phyloP scores from a whole-genome alignment of 2,888 invertebrate species.

The Ferdinandea cuprea region DNA sequence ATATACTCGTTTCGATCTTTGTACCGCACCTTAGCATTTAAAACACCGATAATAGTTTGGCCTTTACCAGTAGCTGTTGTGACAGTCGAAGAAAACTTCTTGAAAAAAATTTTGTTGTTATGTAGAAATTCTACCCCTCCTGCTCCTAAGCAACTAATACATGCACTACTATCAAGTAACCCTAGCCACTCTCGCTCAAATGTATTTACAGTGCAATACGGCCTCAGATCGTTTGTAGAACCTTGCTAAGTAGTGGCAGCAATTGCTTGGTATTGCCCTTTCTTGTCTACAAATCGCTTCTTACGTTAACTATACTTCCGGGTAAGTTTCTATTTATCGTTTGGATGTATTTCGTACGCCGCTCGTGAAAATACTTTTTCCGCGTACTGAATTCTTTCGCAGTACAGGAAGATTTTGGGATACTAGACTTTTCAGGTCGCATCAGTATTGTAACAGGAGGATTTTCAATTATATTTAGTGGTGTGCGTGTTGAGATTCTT shows the following conservation, averaged over 20 bases:
- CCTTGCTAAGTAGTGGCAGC: conserved; percentile 2
- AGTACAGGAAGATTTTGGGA: background rate
- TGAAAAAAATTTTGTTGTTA: background rate
- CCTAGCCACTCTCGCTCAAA: conserved; percentile 3
- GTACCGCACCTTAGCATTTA: background rate
- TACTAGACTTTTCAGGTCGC: background rate
- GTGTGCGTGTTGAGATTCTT: background rate
- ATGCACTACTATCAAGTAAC: conserved; percentile 1
- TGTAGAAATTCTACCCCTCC: background rate
- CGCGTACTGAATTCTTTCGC: no score
- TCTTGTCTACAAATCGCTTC: conserved; percentile 4
- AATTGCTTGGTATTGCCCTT: conserved; percentile 10
- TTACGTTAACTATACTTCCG: background rate
- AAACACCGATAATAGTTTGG: background rate
- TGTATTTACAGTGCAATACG: background rate
- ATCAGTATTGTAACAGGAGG: background rate
- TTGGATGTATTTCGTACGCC: background rate
- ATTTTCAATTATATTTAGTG: background rate
- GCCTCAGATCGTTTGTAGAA: background rate
- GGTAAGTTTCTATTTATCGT: no score
- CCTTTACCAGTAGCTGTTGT: background rate
- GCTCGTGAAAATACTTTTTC: background rate
- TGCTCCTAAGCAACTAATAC: no score
- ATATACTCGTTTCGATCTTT: background rate
- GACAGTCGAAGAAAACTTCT: background rate